phyloP scores from a whole-genome alignment of 1,140 invertebrate species.

The Ceratitis capitata region DNA sequence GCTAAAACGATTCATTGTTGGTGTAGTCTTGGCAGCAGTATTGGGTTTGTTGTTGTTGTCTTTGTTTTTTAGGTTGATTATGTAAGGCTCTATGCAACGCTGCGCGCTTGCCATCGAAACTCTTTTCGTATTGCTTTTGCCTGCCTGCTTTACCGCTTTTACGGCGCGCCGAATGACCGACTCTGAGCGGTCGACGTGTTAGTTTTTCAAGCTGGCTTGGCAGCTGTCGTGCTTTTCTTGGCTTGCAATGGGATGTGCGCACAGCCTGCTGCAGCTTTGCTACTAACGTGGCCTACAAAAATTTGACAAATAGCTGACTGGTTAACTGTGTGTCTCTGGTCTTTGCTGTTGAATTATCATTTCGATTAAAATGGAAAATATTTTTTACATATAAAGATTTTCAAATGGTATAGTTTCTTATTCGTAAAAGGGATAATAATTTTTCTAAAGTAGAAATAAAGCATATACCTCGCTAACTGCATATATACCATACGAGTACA shows the following conservation, averaged over 20 bases:
- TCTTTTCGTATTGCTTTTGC: neutral
- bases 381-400: neutral
- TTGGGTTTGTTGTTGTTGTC: neutral
- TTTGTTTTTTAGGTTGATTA: conserved; percentile 15
- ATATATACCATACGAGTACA: too few relatives aligned
- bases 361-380: neutral
- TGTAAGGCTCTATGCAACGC: conserved; percentile 33
- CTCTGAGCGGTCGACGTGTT: neutral
- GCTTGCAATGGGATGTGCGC: conserved; percentile 21
- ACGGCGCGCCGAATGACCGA: neutral
- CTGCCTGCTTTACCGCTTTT: neutral
- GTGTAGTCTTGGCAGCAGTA: neutral
- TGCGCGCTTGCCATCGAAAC: neutral
- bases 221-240: conserved; percentile 10
- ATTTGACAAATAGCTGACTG: conserved; percentile 32
- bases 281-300: conserved; percentile 20
- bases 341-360: conserved; percentile 6
- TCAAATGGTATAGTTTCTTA: neutral
- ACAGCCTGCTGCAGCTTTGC: neutral
- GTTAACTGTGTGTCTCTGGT: neutral
- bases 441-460: neutral
- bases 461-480: too few relatives aligned
- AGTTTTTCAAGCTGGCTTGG: conserved; percentile 32
- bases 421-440: neutral
- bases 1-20: neutral